A percentile compares a stretch with the other conserved stretches of the same genome.
Conservation (phyloP, 2,888 invertebrate species). For the Conchocele bisecta region DNA sequence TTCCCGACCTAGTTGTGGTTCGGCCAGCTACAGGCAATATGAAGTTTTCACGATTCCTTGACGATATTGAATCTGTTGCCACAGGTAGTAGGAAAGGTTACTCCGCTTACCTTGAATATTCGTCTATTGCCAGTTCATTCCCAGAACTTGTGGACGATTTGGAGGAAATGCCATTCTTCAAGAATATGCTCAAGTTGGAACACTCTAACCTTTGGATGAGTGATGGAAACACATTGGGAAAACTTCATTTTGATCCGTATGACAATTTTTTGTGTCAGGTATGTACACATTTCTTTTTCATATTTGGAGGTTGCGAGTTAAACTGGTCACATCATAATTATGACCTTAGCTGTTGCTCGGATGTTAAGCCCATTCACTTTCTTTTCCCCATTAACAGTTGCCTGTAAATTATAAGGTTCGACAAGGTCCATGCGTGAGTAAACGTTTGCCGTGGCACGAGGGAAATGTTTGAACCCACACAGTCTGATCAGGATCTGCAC, state of each 20-base stretch:
- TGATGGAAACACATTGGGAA: constrained; percentile 82
- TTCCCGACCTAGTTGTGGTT: constrained; percentile 80
- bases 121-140: constrained; percentile 76
- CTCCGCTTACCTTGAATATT: constrained; percentile 81
- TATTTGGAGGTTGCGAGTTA: background rate
- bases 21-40: constrained; percentile 78
- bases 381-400: no score
- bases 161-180: constrained; percentile 72
- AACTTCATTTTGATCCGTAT: constrained; percentile 81
- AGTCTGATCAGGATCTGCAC: no score
- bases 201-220: constrained; percentile 81
- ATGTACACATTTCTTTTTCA: constrained; percentile 16
- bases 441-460: no score
- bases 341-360: no score
- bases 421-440: no score
- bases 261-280: constrained; percentile 82
- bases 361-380: no score
- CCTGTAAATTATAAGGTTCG: no score
- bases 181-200: constrained; percentile 60
- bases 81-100: constrained; percentile 62
- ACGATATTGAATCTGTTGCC: constrained; percentile 72
- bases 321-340: no score
- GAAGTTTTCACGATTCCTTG: constrained; percentile 77
- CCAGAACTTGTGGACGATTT: constrained; percentile 75
- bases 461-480: no score